phyloP scores from a whole-genome alignment of 2,797 vertebrate genomes.

The Momotus momota region DNA sequence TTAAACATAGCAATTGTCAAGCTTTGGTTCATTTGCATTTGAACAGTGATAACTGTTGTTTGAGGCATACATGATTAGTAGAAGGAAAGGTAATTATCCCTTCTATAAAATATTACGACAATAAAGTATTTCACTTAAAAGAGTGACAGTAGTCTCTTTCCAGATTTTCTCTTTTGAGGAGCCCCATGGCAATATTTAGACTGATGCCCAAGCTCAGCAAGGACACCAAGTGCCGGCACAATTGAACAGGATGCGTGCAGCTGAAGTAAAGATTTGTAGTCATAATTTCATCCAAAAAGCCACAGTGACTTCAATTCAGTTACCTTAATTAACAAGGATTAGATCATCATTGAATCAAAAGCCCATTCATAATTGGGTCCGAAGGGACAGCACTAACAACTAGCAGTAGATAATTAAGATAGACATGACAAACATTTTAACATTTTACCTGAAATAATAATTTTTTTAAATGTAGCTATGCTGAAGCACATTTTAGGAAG shows the following conservation, averaged over 20 bases:
- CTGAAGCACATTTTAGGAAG: not conserved
- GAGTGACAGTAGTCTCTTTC: slow-evolving; percentile 25
- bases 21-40: slow-evolving; percentile 34
- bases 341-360: slow-evolving; percentile 69
- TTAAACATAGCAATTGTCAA: slow-evolving; percentile 29
- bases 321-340: slow-evolving; percentile 76
- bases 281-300: slow-evolving; percentile 66
- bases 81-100: slow-evolving; percentile 28
- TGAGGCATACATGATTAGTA: slow-evolving; percentile 9
- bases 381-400: slow-evolving; percentile 54
- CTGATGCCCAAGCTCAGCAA: slow-evolving; percentile 16
- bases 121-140: slow-evolving; percentile 49
- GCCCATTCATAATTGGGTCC: slow-evolving; percentile 72
- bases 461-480: not conserved
- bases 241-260: not conserved
- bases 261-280: slow-evolving; percentile 5
- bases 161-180: slow-evolving; percentile 44
- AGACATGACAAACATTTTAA: slow-evolving; percentile 64
- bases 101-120: slow-evolving; percentile 44
- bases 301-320: slow-evolving; percentile 62
- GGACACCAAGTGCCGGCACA: slow-evolving; percentile 24
- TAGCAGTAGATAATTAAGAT: slow-evolving; percentile 64
- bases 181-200: not conserved
- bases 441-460: slow-evolving; percentile 27
- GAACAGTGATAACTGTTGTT: slow-evolving; percentile 45